Base-by-base conservation (phyloP, 2,113 vertebrate genomes). In the Hemiprocne comata region DNA sequence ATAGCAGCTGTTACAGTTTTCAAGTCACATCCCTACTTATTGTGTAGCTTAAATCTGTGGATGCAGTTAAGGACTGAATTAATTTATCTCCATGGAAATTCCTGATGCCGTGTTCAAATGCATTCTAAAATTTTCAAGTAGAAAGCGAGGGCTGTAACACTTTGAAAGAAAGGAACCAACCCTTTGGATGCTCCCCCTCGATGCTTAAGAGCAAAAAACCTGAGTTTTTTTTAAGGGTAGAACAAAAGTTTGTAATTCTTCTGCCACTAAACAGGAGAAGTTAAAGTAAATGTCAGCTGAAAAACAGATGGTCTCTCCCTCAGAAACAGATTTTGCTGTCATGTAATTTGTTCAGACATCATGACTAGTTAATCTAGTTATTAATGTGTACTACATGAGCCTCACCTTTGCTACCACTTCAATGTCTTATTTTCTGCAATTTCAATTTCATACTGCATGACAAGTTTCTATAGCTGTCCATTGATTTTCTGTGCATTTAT, bases 211-310 rank as follows among this genome's bases (percentile, higher is more conserved):
- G 38, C 6, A 44, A 72, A 86, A 42, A 42, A 40, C 10, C 20
- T 29, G 23, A 81, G 20, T 55, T 36, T 83, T 83, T 55, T 28
- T 67, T 55, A 70, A 91, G 26, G 18, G 34, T 55, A 89, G 44
- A 91, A 89, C 7, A 82, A 71, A 80, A 84, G 88, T 55, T 66
- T 64, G 10, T 71, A 64, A 57, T 23, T 86, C 31, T 66, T 38
- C 33, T 80, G 66, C 20, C 58, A 81, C n/a, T 23, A n/a, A 87
- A 51, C 17, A 74, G 55, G 20, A 91, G 65, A 94, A 84, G 28
- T 57, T 75, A 8, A 62, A 85, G 67, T 60, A 94, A 95, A 96
- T 87, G 70, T 90, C 80, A 96, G 36, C n/a, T 90, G 69, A 89
- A 87, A 93, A 48, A 80, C 93, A 95, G 57, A 96, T 84, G 73